phyloP scores from a whole-genome alignment of 2,113 vertebrate genomes.

The Plecturocebus donacophilus region DNA sequence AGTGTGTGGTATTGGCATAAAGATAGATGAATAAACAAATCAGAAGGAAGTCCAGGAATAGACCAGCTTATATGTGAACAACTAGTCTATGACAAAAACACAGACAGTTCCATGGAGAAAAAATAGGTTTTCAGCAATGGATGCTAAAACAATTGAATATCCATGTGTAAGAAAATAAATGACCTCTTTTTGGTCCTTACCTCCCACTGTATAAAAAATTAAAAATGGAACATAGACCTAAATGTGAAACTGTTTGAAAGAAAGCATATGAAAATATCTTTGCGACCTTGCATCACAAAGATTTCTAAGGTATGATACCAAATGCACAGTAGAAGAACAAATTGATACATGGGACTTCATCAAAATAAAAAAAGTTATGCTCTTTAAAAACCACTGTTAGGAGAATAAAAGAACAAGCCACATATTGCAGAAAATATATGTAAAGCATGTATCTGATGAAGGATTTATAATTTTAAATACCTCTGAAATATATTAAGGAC shows the following conservation, averaged over 20 bases:
- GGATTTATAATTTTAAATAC: neutral
- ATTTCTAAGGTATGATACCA: neutral
- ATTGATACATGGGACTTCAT: neutral
- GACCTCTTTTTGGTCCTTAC: neutral
- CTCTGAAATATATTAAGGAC: neutral
- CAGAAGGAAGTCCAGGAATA: neutral
- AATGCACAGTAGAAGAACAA: neutral
- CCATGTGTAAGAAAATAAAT: neutral
- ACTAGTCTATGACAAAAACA: neutral
- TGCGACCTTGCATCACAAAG: neutral
- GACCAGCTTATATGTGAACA: too few relatives aligned
- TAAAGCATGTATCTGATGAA: neutral
- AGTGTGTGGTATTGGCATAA: neutral
- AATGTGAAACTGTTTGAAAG: neutral
- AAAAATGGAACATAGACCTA: neutral
- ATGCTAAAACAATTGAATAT: neutral
- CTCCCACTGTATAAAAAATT: neutral
- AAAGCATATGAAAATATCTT: neutral
- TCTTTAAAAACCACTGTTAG: neutral
- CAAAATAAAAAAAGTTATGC: neutral
- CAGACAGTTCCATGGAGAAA: neutral
- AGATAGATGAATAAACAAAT: neutral
- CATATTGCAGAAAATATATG: neutral
- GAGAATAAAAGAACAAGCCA: neutral
- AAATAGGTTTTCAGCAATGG: neutral